These are phyloP conservation scores for Nannoperca obscura DNA, from an alignment of 2,797 vertebrate species.

Conservation along the genomic window DNA sequence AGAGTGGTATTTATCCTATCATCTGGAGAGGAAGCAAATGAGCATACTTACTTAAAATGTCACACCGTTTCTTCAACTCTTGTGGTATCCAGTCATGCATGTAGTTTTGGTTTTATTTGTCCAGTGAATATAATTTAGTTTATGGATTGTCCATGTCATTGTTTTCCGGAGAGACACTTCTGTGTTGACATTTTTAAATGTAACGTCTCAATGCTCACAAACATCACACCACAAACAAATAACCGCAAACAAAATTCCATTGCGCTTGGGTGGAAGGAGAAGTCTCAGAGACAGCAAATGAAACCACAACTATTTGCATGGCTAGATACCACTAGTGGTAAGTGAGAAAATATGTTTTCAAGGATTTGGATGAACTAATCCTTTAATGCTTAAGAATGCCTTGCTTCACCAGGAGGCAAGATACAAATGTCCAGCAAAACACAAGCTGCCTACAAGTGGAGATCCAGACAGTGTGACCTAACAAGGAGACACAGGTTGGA, in stretches of 20 bases:
- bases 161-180: neutral
- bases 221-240: neutral
- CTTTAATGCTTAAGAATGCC: constrained; percentile 51
- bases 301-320: constrained; percentile 30
- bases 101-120: no score
- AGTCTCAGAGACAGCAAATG: constrained; percentile 18
- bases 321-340: neutral
- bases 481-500: constrained; percentile 53
- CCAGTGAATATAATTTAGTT: neutral
- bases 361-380: constrained; percentile 25
- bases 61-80: neutral
- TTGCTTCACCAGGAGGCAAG: constrained; percentile 65
- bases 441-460: neutral
- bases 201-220: neutral
- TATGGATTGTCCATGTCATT: neutral
- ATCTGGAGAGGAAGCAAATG: no score
- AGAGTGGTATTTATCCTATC: no score
- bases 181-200: neutral
- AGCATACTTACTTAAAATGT: neutral
- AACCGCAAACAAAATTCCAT: constrained; percentile 6
- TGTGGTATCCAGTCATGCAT: neutral
- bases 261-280: neutral
- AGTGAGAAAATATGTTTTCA: constrained; percentile 53
- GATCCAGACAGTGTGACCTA: constrained; percentile 53
- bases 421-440: constrained; percentile 33